These are phyloP conservation scores for Thumatha senex DNA, from an alignment of 2,888 invertebrate genomes.

Conservation along the genomic window DNA sequence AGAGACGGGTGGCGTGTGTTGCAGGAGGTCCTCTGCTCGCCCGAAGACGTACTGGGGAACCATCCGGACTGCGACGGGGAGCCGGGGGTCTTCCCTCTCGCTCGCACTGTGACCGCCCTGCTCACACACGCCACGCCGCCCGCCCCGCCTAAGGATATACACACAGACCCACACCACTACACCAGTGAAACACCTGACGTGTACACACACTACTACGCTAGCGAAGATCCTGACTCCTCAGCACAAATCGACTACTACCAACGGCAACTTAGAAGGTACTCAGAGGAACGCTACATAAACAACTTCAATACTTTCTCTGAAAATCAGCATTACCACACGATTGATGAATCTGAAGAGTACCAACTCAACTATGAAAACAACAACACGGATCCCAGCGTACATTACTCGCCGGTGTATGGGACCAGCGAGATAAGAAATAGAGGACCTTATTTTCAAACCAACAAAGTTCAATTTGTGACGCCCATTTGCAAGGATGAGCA, in stretches of 20 bases:
- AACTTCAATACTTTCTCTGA: constrained; percentile 55
- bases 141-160: constrained; percentile 76
- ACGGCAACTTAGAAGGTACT: constrained; percentile 53
- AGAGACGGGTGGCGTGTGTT: constrained; percentile 84
- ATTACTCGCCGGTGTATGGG: constrained; percentile 61
- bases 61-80: constrained; percentile 47
- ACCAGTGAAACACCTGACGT: constrained; percentile 17
- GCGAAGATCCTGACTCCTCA: constrained; percentile 42
- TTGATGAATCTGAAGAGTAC: constrained; percentile 73
- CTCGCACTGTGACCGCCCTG: constrained; percentile 59
- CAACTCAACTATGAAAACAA: constrained; percentile 63
- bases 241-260: constrained; percentile 66
- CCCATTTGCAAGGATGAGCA: constrained; percentile 67
- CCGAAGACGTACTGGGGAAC: constrained; percentile 83
- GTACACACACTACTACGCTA: constrained; percentile 40
- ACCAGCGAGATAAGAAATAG: constrained; percentile 69
- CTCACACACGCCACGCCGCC: constrained; percentile 74
- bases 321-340: constrained; percentile 50
- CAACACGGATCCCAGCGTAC: constrained; percentile 47
- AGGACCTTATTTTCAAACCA: constrained; percentile 68
- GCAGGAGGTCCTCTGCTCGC: constrained; percentile 87
- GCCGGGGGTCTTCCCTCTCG: constrained; percentile 53
- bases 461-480: constrained; percentile 73
- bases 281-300: constrained; percentile 65
- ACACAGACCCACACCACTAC: constrained; percentile 44